phyloP scores from a whole-genome alignment of 2,888 invertebrate species.

The Stenchaetothrips biformis region DNA sequence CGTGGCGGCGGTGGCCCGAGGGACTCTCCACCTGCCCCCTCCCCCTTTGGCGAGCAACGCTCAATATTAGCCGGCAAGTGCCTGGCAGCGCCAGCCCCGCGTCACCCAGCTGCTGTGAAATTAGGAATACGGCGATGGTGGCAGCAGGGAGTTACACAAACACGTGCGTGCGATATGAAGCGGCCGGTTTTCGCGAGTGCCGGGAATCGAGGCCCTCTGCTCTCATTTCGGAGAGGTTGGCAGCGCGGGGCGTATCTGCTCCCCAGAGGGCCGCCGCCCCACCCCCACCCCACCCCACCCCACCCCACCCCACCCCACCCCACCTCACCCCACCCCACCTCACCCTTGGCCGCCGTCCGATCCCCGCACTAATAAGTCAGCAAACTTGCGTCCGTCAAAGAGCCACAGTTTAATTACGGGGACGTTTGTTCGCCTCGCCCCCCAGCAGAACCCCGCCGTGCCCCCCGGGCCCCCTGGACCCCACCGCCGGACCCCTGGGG shows the following conservation, averaged over 20 bases:
- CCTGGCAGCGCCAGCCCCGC: neutral
- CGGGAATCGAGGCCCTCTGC: too few relatives aligned
- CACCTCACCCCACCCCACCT: neutral
- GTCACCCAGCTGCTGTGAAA: constrained; percentile 6
- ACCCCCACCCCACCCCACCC: too few relatives aligned
- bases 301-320: neutral
- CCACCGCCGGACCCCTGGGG: neutral
- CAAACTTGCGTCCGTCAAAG: constrained; percentile 23
- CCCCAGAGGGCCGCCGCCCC: neutral
- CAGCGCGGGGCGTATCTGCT: too few relatives aligned
- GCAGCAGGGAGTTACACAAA: too few relatives aligned
- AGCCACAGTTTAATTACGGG: constrained; percentile 20
- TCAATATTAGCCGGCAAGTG: neutral
- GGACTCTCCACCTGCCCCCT: neutral
- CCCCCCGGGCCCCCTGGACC: neutral
- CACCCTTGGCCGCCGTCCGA: neutral
- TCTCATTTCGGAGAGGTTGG: too few relatives aligned
- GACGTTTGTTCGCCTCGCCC: neutral
- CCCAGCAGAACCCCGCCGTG: neutral
- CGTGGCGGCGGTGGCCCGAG: neutral
- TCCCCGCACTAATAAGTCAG: constrained; percentile 5
- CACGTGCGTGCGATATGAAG: neutral
- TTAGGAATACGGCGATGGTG: neutral
- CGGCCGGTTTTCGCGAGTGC: neutral
- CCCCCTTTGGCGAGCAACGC: neutral